Percentiles rank a stretch among this genome's conserved stretches.
phyloP scores from a whole-genome alignment of 2,888 invertebrate genomes.

The Drosophila antonietae region DNA sequence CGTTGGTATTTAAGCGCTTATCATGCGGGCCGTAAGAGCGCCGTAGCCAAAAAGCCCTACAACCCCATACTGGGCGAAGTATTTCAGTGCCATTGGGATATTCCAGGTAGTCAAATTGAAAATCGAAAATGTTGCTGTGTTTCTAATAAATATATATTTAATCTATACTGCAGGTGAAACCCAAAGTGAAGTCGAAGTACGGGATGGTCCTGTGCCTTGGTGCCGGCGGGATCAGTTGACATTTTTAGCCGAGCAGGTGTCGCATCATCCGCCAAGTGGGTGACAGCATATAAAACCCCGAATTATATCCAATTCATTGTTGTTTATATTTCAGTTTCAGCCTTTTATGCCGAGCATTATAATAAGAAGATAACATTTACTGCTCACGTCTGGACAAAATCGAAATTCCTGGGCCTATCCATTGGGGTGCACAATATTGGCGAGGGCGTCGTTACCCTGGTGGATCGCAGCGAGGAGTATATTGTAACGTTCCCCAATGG shows the following conservation, averaged over 20 bases:
- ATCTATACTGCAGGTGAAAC: conserved; percentile 51
- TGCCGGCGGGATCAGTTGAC: conserved; percentile 93
- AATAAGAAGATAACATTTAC: conserved; percentile 95
- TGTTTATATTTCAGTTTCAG: conserved; percentile 90
- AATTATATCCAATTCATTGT: fast-evolving
- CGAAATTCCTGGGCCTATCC: conserved; percentile 98
- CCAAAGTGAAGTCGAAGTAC: conserved; percentile 84
- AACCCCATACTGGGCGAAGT: conserved; percentile 99
- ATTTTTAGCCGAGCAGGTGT: conserved; percentile 99
- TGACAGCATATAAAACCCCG: conserved; percentile 8
- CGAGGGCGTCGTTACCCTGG: conserved; percentile 94
- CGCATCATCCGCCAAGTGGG: conserved; percentile 98
- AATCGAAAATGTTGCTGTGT: not conserved
- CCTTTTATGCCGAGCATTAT: conserved; percentile 99
- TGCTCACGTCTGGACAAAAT: conserved; percentile 99
- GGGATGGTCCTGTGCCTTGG: conserved; percentile 96
- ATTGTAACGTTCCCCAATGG: conserved; percentile 98
- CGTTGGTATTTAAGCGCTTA: conserved; percentile 99
- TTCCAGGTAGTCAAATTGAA: conserved; percentile 84
- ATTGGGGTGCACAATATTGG: conserved; percentile 99
- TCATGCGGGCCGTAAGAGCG: conserved; percentile 98
- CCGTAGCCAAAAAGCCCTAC: conserved; percentile 99
- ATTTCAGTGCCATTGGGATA: conserved; percentile 95
- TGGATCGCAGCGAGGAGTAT: conserved; percentile 97
- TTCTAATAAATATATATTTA: not conserved